Percentiles rank a stretch among this genome's conserved stretches.
phyloP scores from a whole-genome alignment of 1,140 invertebrate species.

The Calliphora vicina region DNA sequence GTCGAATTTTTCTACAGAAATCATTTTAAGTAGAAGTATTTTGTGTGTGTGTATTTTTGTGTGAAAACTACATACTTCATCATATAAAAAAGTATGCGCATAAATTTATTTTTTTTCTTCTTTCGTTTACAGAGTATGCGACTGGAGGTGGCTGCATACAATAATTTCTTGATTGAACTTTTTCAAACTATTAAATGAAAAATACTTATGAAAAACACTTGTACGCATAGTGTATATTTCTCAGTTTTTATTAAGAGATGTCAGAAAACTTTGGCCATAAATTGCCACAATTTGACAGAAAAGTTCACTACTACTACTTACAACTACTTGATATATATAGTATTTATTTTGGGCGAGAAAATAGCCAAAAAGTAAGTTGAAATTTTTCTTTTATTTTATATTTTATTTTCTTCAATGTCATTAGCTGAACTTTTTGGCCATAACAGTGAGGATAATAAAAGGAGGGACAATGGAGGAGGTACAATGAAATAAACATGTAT shows the following conservation, averaged over 20 bases:
- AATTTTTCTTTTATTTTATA: too few species aligned
- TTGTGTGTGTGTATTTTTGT: neutral
- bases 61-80: too few species aligned
- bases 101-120: neutral
- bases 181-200: constrained; percentile 27
- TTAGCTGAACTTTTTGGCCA: too few species aligned
- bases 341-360: too few species aligned
- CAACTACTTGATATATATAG: too few species aligned
- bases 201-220: neutral
- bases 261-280: constrained; percentile 34
- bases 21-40: neutral
- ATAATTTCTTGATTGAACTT: constrained; percentile 28
- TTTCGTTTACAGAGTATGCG: neutral
- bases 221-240: neutral
- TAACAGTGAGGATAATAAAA: too few species aligned
- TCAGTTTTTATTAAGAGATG: constrained; percentile 19
- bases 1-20: too few species aligned
- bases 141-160: neutral
- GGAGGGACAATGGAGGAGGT: too few species aligned
- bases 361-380: too few species aligned
- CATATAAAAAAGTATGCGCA: neutral
- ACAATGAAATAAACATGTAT: too few species aligned
- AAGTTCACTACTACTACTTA: constrained; percentile 1
- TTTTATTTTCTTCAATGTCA: too few species aligned
- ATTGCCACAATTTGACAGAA: constrained; percentile 31